phyloP scores from a whole-genome alignment of 2,113 vertebrate species.

The Uria lomvia region DNA sequence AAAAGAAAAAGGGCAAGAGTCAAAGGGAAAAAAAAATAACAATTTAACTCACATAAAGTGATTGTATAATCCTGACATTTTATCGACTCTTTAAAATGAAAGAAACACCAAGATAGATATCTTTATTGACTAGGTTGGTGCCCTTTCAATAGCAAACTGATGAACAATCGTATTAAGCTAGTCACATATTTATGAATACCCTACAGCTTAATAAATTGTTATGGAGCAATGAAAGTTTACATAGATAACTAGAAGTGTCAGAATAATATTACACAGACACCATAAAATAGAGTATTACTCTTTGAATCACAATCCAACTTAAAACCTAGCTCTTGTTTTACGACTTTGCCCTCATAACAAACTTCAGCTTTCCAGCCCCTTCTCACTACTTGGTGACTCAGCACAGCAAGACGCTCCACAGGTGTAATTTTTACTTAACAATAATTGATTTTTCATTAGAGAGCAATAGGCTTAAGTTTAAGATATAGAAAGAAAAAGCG shows the following conservation, averaged over 20 bases:
- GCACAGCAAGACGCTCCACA: neutral
- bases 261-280: neutral
- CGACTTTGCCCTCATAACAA: neutral
- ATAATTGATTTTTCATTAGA: neutral
- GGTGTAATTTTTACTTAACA: neutral
- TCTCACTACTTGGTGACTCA: neutral
- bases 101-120: neutral
- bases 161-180: slow-evolving; percentile 40
- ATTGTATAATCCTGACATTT: slow-evolving; percentile 40
- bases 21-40: slow-evolving; percentile 27
- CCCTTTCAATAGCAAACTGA: slow-evolving; percentile 49
- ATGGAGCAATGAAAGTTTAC: slow-evolving; percentile 50
- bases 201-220: slow-evolving; percentile 47
- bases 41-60: neutral
- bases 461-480: neutral
- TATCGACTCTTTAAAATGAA: slow-evolving; percentile 6
- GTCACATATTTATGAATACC: slow-evolving; percentile 52
- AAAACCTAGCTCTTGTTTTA: slow-evolving; percentile 20
- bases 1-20: neutral
- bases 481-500: neutral
- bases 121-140: slow-evolving; percentile 45
- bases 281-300: slow-evolving; percentile 35
- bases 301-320: neutral
- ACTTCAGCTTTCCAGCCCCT: neutral
- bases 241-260: slow-evolving; percentile 54